phyloP scores from a whole-genome alignment of 2,797 vertebrate species.

The Poeciliopsis turneri region DNA sequence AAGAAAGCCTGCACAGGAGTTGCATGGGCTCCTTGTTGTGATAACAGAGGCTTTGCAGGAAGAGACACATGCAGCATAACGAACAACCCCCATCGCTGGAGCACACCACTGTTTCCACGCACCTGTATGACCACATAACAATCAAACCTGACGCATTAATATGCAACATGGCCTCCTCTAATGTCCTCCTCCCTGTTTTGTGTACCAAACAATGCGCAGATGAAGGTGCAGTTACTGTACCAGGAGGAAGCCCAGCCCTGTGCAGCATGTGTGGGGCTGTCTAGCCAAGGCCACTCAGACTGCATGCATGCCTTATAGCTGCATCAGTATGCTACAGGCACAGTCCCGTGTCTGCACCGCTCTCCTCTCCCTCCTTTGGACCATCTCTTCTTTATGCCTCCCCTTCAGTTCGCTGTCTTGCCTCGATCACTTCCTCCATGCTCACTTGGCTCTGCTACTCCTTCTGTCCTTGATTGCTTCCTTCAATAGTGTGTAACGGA shows the following conservation, averaged over 20 bases:
- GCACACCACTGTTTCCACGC: slow-evolving; percentile 27
- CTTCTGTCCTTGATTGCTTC: slow-evolving; percentile 26
- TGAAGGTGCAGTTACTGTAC: slow-evolving; percentile 9
- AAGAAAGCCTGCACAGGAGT: slow-evolving; percentile 41
- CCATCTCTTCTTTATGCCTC: slow-evolving; percentile 56
- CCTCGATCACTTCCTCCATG: slow-evolving; percentile 52
- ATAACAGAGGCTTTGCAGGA: slow-evolving; percentile 70
- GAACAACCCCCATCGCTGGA: slow-evolving; percentile 58
- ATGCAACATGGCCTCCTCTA: not conserved
- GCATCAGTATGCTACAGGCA: slow-evolving; percentile 77
- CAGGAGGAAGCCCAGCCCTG: slow-evolving; percentile 45
- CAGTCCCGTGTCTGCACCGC: slow-evolving; percentile 64
- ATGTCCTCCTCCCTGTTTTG: slow-evolving; percentile 14
- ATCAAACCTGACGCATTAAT: not conserved
- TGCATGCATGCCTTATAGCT: slow-evolving; percentile 69
- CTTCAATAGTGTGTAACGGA: slow-evolving; percentile 26
- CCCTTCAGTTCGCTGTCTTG: slow-evolving; percentile 43
- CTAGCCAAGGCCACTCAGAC: slow-evolving; percentile 60
- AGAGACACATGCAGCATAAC: slow-evolving; percentile 69
- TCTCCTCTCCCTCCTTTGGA: slow-evolving; percentile 50
- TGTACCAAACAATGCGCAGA: slow-evolving; percentile 15
- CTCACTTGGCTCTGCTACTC: slow-evolving; percentile 33
- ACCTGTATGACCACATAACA: slow-evolving; percentile 3
- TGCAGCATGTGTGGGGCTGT: slow-evolving; percentile 68
- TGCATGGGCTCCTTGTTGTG: slow-evolving; percentile 58